Evolutionary conservation across 1,140 invertebrate genomes (phyloP).

Genomic region (Drosophila sucinea): DNA sequence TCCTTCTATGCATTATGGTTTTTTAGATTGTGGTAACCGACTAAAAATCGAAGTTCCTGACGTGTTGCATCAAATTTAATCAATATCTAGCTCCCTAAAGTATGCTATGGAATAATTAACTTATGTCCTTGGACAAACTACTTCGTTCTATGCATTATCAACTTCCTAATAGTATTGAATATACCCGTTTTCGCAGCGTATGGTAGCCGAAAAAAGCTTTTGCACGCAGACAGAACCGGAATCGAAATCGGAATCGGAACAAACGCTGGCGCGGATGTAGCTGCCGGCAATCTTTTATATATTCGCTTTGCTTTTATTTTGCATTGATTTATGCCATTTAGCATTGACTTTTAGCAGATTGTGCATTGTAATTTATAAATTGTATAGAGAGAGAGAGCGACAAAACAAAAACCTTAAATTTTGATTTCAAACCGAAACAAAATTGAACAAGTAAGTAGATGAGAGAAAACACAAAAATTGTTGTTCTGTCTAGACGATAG

Average conservation of each 20-base stretch:
- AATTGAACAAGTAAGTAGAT: neutral
- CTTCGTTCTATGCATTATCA: neutral
- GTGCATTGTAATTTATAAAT: conserved; percentile 37
- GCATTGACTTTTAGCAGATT: conserved; percentile 31
- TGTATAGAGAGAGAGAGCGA: conserved; percentile 1
- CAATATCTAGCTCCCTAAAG: neutral
- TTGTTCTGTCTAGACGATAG: conserved; percentile 57
- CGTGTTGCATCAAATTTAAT: too few relatives aligned
- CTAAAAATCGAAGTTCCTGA: too few relatives aligned
- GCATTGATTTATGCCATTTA: conserved; percentile 41
- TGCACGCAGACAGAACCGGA: conserved; percentile 45
- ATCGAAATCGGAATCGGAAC: conserved; percentile 35
- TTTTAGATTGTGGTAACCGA: too few relatives aligned
- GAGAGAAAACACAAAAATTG: conserved; percentile 20
- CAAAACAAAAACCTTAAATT: neutral
- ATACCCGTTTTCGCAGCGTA: neutral
- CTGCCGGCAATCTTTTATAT: conserved; percentile 33
- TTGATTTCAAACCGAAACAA: neutral
- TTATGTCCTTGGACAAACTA: neutral
- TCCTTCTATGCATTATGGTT: neutral
- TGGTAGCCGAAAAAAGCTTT: conserved; percentile 37
- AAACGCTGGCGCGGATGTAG: conserved; percentile 30
- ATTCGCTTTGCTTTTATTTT: conserved; percentile 8
- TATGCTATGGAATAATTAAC: neutral
- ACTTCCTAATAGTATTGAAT: neutral